Evolutionary conservation across 92 coral and sea anemone genomes (phyloP).

Genomic region (Blastomussa wellsi): DNA sequence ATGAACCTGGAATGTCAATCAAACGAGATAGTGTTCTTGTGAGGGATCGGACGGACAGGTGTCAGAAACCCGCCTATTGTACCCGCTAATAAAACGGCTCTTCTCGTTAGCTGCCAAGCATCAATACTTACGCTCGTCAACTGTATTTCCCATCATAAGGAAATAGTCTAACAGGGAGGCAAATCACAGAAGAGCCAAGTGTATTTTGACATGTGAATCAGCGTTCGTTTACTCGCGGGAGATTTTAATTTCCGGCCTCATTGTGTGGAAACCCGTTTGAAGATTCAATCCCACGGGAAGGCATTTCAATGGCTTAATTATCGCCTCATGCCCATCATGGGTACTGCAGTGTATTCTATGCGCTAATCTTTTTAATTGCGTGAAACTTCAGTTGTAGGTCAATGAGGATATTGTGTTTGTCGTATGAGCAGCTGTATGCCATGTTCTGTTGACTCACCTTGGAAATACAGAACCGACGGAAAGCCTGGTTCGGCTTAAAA

Average conservation of each 20-base stretch:
- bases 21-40: constrained; percentile 14
- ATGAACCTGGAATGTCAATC: constrained; percentile 35
- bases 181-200: constrained; percentile 41
- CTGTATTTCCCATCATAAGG: constrained; percentile 20
- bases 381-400: constrained; percentile 60
- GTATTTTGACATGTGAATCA: constrained; percentile 46
- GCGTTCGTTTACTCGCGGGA: constrained; percentile 50
- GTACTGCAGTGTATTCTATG: constrained; percentile 43
- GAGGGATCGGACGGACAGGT: constrained; percentile 7
- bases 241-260: constrained; percentile 53
- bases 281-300: constrained; percentile 56
- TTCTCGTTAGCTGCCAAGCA: constrained; percentile 42
- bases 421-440: constrained; percentile 45
- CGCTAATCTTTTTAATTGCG: constrained; percentile 58
- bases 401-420: constrained; percentile 50
- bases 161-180: constrained; percentile 42
- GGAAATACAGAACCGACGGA: constrained; percentile 13
- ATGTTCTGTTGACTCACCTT: constrained; percentile 26
- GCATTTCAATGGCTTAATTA: constrained; percentile 45
- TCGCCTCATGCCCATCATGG: constrained; percentile 50
- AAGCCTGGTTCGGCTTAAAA: neutral
- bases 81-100: constrained; percentile 39
- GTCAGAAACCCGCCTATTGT: constrained; percentile 10
- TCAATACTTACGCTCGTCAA: constrained; percentile 30
- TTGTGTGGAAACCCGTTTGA: constrained; percentile 48